Percentiles rank a stretch among this genome's conserved stretches.
Conservation (phyloP, 2,797 vertebrate species). For the Phylloscopus collybita region DNA sequence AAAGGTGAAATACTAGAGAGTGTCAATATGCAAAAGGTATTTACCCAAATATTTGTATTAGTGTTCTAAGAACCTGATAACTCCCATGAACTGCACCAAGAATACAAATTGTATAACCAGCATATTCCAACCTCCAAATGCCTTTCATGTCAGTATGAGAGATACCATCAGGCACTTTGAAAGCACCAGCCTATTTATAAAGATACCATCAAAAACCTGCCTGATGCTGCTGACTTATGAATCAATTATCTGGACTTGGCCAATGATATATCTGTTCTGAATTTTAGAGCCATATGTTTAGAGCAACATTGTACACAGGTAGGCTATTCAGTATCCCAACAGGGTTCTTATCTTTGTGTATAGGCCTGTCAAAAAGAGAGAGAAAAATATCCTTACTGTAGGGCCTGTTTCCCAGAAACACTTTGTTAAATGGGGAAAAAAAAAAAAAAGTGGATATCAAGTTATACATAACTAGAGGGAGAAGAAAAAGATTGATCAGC, state of each 20-base stretch:
- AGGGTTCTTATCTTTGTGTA: constrained; percentile 73
- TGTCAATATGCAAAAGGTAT: not conserved
- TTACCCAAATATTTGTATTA: not conserved
- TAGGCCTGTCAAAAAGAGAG: constrained; percentile 55
- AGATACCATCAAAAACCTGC: constrained; percentile 80
- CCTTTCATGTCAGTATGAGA: constrained; percentile 78
- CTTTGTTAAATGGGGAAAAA: not conserved
- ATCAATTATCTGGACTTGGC: constrained; percentile 78
- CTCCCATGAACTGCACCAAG: not conserved
- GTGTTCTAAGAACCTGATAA: constrained; percentile 21
- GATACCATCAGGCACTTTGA: constrained; percentile 78
- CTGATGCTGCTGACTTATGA: constrained; percentile 80
- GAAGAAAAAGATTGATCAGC: constrained; percentile 17
- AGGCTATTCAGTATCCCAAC: constrained; percentile 73
- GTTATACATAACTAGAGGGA: not conserved
- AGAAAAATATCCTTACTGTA: constrained; percentile 43
- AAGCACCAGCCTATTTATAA: constrained; percentile 77
- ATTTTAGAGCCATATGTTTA: constrained; percentile 76
- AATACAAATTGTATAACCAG: constrained; percentile 47
- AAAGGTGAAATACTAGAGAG: not conserved
- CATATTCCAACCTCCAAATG: constrained; percentile 80
- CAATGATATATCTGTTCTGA: constrained; percentile 75
- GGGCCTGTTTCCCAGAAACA: not conserved
- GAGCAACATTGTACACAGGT: constrained; percentile 61
- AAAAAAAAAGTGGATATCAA: not conserved